Evolutionary conservation across 2,113 vertebrate genomes (phyloP).

Genomic region (Nymphicus hollandicus): DNA sequence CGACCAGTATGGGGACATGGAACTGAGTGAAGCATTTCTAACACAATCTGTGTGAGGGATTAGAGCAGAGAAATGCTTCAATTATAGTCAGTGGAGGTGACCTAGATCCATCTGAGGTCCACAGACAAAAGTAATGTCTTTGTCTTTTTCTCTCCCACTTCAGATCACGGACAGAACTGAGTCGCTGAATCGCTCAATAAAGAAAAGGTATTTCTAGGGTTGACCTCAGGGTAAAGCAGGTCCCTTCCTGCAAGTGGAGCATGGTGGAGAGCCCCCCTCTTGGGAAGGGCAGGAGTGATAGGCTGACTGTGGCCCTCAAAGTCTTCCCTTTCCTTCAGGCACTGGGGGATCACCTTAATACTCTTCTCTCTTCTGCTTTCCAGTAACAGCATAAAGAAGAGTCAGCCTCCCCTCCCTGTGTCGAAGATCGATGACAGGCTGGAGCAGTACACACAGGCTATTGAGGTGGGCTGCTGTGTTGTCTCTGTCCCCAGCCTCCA

Average conservation of each 20-base stretch:
- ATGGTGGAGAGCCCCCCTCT: background rate
- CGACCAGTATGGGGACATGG: background rate
- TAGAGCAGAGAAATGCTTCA: background rate
- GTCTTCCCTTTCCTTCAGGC: background rate
- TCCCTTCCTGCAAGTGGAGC: background rate
- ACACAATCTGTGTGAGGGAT: background rate
- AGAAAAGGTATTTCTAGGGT: slow-evolving; percentile 80
- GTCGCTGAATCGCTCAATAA: slow-evolving; percentile 82
- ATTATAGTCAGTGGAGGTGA: background rate
- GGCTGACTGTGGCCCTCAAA: background rate
- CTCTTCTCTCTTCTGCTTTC: background rate
- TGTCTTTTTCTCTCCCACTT: background rate
- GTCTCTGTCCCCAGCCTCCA: background rate
- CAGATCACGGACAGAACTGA: slow-evolving; percentile 85
- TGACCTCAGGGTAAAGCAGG: background rate
- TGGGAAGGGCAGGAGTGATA: background rate
- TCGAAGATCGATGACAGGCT: slow-evolving; percentile 86
- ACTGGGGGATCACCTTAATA: background rate
- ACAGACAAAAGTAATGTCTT: background rate
- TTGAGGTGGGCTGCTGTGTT: slow-evolving; percentile 78
- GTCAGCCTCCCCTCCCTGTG: slow-evolving; percentile 72
- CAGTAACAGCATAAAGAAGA: slow-evolving; percentile 83
- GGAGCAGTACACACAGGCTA: slow-evolving; percentile 90
- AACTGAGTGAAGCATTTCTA: background rate
- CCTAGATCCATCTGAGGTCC: background rate